phyloP scores from a whole-genome alignment of 2,888 invertebrate genomes.

The Sialis fuliginosa region DNA sequence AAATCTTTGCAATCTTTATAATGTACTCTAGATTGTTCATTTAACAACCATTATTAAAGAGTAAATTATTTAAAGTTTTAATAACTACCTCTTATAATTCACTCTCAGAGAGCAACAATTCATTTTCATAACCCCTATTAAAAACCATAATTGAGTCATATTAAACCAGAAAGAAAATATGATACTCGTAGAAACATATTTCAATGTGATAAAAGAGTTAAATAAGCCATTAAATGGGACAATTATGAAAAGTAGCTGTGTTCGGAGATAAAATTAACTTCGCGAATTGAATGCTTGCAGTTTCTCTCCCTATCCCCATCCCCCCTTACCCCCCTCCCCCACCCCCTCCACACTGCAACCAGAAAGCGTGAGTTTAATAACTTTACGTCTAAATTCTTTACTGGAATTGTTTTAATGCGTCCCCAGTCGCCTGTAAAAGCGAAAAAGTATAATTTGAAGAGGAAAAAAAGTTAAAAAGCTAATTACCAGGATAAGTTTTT shows the following conservation, averaged over 20 bases:
- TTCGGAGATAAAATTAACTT: constrained; percentile 21
- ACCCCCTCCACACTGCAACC: not conserved
- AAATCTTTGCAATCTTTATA: too few relatives aligned
- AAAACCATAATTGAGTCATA: too few relatives aligned
- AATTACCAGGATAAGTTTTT: constrained; percentile 2
- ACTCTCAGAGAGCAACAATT: too few relatives aligned
- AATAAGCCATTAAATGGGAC: too few relatives aligned
- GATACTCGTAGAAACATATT: too few relatives aligned
- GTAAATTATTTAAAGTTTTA: too few relatives aligned
- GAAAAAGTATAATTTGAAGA: constrained; percentile 7
- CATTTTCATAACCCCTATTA: too few relatives aligned
- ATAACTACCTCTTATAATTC: too few relatives aligned
- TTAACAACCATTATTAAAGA: too few relatives aligned
- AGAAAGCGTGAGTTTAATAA: constrained; percentile 7
- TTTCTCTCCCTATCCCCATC: not conserved
- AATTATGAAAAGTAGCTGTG: constrained; percentile 11
- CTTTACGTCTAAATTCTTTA: constrained; percentile 8
- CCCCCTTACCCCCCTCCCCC: not conserved
- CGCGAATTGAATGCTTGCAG: constrained; percentile 19
- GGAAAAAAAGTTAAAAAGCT: constrained; percentile 4
- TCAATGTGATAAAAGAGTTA: too few relatives aligned
- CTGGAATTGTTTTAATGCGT: constrained; percentile 7
- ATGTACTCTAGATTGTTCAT: too few relatives aligned
- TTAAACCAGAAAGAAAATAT: too few relatives aligned
- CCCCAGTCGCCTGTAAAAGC: constrained; percentile 7